These are phyloP conservation scores for Glyptemys insculpta DNA, from an alignment of 2,797 vertebrate species.

Conservation along the genomic window DNA sequence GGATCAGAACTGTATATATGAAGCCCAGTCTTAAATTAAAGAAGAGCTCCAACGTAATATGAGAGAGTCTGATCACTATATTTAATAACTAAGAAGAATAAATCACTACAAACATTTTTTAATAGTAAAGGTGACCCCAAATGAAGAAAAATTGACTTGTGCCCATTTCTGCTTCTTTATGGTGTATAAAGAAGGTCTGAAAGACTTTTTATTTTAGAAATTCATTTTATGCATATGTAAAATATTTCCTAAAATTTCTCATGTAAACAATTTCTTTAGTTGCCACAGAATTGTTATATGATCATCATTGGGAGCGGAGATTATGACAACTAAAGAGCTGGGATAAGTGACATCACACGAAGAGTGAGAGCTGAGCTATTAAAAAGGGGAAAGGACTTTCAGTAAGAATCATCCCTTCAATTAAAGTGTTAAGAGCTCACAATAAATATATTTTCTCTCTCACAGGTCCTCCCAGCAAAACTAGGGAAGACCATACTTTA, in stretches of 20 bases:
- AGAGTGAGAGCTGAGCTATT: background rate
- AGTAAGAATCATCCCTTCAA: background rate
- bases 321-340: background rate
- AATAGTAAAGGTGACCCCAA: too few species aligned
- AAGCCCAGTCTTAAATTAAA: background rate
- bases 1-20: background rate
- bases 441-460: background rate
- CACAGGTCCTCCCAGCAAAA: too few species aligned
- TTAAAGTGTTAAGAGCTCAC: background rate
- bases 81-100: background rate
- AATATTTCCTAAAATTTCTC: background rate
- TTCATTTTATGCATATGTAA: background rate
- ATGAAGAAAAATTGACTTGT: fast-evolving
- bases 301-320: fast-evolving
- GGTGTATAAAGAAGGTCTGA: background rate
- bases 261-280: background rate
- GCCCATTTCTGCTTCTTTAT: background rate
- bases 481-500: too few species aligned
- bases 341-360: background rate
- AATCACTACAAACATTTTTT: fast-evolving
- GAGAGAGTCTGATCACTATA: fast-evolving
- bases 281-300: fast-evolving
- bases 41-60: background rate
- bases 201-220: background rate
- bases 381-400: background rate